phyloP scores from a whole-genome alignment of 2,797 vertebrate genomes.

The Lepus oiostolus region DNA sequence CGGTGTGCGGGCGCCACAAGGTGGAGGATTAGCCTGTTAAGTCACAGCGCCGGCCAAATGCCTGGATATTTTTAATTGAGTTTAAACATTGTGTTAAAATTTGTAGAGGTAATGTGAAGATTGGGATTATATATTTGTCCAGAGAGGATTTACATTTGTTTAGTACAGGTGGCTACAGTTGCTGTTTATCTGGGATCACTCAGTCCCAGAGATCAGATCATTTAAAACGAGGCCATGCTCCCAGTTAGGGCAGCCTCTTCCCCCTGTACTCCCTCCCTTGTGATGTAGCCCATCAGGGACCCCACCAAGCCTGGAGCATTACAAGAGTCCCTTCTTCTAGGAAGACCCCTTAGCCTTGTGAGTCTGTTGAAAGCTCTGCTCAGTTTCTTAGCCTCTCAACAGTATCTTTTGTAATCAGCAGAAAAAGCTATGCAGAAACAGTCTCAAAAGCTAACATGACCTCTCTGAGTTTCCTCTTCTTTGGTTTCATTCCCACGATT shows the following conservation, averaged over 20 bases:
- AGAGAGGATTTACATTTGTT: background rate
- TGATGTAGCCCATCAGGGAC: background rate
- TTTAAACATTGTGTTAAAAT: constrained; percentile 20
- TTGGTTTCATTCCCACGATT: background rate
- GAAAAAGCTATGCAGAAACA: background rate
- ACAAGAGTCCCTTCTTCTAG: background rate
- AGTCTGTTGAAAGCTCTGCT: background rate
- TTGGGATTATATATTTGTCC: background rate
- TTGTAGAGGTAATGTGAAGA: background rate
- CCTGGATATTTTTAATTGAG: background rate
- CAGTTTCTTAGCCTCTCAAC: background rate
- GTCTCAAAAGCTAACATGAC: background rate
- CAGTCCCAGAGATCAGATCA: background rate
- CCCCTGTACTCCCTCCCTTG: background rate
- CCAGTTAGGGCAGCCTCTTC: background rate
- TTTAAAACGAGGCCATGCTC: background rate
- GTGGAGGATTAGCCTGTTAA: too few species aligned
- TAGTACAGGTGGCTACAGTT: background rate
- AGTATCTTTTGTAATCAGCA: background rate
- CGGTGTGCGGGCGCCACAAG: too few species aligned
- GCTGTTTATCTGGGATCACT: background rate
- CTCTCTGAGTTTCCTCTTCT: background rate
- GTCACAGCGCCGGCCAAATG: too few species aligned
- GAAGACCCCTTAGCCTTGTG: background rate
- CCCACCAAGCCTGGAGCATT: background rate